phyloP scores from a whole-genome alignment of 2,797 vertebrate genomes.

The Carcharodon carcharias region DNA sequence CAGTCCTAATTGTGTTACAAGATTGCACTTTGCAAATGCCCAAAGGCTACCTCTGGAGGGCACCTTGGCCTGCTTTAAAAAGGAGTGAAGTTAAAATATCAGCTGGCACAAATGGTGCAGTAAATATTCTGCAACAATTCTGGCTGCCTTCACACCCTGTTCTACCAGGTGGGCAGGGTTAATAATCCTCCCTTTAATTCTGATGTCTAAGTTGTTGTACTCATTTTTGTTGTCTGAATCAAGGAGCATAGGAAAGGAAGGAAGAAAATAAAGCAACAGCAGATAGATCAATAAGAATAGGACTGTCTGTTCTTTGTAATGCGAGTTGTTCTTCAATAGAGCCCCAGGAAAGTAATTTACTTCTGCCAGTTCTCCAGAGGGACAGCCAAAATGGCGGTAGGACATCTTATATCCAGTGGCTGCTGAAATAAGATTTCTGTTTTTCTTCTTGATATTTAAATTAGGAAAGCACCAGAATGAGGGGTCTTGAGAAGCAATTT shows the following conservation, averaged over 20 bases:
- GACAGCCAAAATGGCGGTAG: neutral
- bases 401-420: neutral
- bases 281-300: neutral
- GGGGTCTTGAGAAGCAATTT: neutral
- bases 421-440: neutral
- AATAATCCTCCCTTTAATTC: neutral
- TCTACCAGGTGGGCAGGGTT: neutral
- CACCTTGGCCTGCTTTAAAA: neutral
- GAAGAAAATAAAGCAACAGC: neutral
- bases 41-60: neutral
- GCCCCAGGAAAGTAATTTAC: slow-evolving; percentile 10
- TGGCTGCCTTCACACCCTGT: neutral
- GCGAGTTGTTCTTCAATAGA: neutral
- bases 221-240: neutral
- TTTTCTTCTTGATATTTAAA: neutral
- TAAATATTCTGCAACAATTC: neutral
- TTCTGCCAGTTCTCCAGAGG: neutral
- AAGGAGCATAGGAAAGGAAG: neutral
- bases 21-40: too few relatives aligned
- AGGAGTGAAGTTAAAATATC: neutral
- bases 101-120: neutral
- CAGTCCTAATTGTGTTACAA: neutral
- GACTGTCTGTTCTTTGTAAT: neutral
- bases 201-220: neutral
- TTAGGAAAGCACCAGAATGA: neutral